Evolutionary conservation across 2,888 invertebrate species (phyloP).

Genomic region (Dusona sp.): DNA sequence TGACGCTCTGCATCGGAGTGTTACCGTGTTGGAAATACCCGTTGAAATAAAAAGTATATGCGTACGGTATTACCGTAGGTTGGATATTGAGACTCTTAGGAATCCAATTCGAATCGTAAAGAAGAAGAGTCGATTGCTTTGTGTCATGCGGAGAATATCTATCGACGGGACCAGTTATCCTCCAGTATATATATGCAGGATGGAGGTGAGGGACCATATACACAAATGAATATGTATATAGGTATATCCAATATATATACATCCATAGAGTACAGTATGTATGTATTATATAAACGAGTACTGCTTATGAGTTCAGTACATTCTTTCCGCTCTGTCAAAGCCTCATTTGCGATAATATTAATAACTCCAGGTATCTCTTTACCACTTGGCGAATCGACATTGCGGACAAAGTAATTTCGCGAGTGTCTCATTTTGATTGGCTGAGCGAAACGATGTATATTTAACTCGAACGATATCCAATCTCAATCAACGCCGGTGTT

Average conservation of each 20-base stretch:
- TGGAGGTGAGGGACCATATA: neutral
- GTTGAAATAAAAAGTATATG: constrained; percentile 16
- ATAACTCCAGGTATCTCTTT: constrained; percentile 13
- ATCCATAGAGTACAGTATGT: neutral
- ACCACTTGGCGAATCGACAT: constrained; percentile 4
- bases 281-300: constrained; percentile 45
- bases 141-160: constrained; percentile 47
- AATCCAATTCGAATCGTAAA: constrained; percentile 70
- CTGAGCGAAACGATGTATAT: constrained; percentile 10
- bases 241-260: neutral
- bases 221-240: neutral
- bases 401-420: constrained; percentile 44
- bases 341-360: constrained; percentile 39
- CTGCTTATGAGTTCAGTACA: constrained; percentile 65
- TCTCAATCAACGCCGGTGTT: constrained; percentile 38
- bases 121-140: constrained; percentile 74
- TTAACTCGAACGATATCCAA: constrained; percentile 28
- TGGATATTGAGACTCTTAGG: constrained; percentile 56
- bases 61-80: constrained; percentile 40
- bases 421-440: constrained; percentile 26
- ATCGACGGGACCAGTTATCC: constrained; percentile 55
- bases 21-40: constrained; percentile 36
- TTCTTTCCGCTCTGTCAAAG: constrained; percentile 36
- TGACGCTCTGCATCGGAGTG: constrained; percentile 15
- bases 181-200: constrained; percentile 29